These are phyloP conservation scores for Mantis religiosa DNA, from an alignment of 2,888 invertebrate genomes.

Conservation along the genomic window DNA sequence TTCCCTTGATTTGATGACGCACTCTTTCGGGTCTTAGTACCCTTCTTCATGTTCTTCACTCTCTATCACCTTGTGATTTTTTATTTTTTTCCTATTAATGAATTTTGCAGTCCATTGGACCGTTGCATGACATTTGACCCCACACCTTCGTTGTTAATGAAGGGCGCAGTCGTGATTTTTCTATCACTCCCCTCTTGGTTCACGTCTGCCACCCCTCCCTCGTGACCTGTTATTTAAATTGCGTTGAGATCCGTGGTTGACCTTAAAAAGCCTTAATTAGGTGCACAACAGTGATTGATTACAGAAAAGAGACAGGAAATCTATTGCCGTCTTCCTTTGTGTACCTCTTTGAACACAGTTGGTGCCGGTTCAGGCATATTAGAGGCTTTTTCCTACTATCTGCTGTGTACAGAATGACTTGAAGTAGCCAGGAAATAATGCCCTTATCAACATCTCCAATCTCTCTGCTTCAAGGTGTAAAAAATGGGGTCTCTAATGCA, in stretches of 20 bases:
- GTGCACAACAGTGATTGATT: slow-evolving; percentile 21
- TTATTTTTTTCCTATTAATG: slow-evolving; percentile 2
- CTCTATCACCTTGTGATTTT: neutral
- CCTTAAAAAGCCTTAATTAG: slow-evolving; percentile 25
- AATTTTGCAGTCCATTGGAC: slow-evolving; percentile 12
- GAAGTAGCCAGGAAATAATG: neutral
- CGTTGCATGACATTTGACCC: slow-evolving; percentile 9
- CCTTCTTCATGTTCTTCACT: neutral
- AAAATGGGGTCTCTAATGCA: neutral
- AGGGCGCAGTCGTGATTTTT: slow-evolving; percentile 15
- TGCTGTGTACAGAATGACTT: neutral
- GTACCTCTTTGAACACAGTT: neutral
- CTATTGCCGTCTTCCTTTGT: slow-evolving; percentile 7
- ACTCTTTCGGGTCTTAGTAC: neutral
- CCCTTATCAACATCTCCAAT: neutral
- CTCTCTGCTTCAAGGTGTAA: neutral
- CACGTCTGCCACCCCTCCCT: neutral
- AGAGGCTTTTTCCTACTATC: neutral
- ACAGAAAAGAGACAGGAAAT: neutral
- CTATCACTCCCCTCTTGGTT: neutral
- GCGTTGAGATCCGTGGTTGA: slow-evolving; percentile 26
- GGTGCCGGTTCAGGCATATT: neutral
- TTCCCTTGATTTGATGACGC: too few relatives aligned
- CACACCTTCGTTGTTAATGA: slow-evolving; percentile 20
- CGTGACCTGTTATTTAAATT: slow-evolving; percentile 27